These are phyloP conservation scores for Potamilus streckersoni DNA, from an alignment of 1,140 invertebrate genomes.

Conservation along the genomic window DNA sequence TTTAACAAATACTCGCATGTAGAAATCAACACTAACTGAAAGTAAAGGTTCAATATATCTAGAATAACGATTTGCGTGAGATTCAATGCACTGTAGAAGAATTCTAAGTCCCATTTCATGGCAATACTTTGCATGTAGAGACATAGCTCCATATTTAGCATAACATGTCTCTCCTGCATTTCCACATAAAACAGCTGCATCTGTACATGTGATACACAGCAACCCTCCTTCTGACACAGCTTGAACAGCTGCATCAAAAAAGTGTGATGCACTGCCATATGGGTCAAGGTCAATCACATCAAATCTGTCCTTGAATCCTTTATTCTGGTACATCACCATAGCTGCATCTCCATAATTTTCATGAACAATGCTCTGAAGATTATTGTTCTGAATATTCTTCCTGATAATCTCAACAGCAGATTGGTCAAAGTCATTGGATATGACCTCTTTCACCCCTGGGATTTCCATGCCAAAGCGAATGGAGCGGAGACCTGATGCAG, in stretches of 20 bases:
- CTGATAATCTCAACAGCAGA: slow-evolving; percentile 89
- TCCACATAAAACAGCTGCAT: slow-evolving; percentile 97
- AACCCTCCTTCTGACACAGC: slow-evolving; percentile 69
- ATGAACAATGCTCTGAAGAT: slow-evolving; percentile 80
- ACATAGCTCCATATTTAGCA: slow-evolving; percentile 93
- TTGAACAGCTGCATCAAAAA: slow-evolving; percentile 91
- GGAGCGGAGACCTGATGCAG: slow-evolving; percentile 94
- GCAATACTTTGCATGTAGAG: slow-evolving; percentile 87
- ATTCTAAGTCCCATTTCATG: slow-evolving; percentile 98
- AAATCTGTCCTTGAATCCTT: slow-evolving; percentile 77
- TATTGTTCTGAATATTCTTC: slow-evolving; percentile 84
- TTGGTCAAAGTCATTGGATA: slow-evolving; percentile 95
- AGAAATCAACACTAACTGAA: slow-evolving; percentile 96
- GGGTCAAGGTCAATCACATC: slow-evolving; percentile 97
- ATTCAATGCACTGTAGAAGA: slow-evolving; percentile 88
- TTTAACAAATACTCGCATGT: slow-evolving; percentile 93
- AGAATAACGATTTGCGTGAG: slow-evolving; percentile 91
- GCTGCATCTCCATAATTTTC: slow-evolving; percentile 68
- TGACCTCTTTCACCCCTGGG: slow-evolving; percentile 81
- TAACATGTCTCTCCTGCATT: slow-evolving; percentile 95
- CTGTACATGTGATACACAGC: slow-evolving; percentile 96
- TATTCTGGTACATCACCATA: slow-evolving; percentile 75
- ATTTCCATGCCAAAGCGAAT: slow-evolving; percentile 97
- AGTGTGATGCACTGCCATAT: slow-evolving; percentile 94
- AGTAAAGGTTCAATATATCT: slow-evolving; percentile 92